These are phyloP conservation scores for Choristoneura rosaceana DNA, from an alignment of 2,888 invertebrate species.

Conservation along the genomic window DNA sequence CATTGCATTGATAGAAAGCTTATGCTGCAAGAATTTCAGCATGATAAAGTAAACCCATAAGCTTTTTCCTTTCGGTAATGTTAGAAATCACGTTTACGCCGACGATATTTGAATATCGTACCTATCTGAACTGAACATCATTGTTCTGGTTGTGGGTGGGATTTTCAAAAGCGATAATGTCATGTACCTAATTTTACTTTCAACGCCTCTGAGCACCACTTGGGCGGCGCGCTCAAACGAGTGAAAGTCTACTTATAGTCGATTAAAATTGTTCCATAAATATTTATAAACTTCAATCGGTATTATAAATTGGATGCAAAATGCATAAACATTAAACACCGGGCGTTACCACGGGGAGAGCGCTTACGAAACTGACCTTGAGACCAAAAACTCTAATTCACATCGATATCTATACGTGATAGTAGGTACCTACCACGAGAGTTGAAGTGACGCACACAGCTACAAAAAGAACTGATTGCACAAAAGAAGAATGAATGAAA, in stretches of 20 bases:
- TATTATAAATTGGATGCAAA: constrained; percentile 38
- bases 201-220: constrained; percentile 8
- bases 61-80: background rate
- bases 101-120: too few species aligned
- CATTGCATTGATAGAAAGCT: background rate
- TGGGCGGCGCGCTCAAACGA: constrained; percentile 40
- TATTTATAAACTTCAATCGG: constrained; percentile 39
- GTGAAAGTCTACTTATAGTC: constrained; percentile 37
- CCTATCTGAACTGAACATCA: background rate
- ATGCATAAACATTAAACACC: constrained; percentile 28
- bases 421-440: too few species aligned
- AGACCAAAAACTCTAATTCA: background rate
- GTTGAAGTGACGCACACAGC: too few species aligned
- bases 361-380: constrained; percentile 8
- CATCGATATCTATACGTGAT: background rate
- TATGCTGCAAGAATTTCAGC: background rate
- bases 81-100: too few species aligned
- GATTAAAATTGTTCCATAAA: constrained; percentile 38
- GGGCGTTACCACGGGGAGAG: constrained; percentile 26
- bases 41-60: background rate
- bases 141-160: constrained; percentile 8
- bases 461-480: too few species aligned
- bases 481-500: too few species aligned
- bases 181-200: constrained; percentile 10
- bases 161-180: constrained; percentile 22